phyloP scores from a whole-genome alignment of 2,797 vertebrate genomes.

The Iguana delicatissima region DNA sequence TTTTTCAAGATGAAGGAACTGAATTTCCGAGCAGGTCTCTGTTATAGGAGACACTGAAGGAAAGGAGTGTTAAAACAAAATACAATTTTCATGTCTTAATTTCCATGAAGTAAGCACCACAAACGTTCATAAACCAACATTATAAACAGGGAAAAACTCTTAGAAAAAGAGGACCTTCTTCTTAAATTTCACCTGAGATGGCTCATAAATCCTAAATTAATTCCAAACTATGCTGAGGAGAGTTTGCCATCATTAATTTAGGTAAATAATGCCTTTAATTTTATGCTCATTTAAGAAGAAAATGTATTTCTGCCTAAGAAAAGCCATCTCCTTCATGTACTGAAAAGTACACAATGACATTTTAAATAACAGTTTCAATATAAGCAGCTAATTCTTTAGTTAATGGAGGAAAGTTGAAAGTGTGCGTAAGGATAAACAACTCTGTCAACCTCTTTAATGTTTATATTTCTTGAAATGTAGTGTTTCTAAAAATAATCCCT shows the following conservation, averaged over 20 bases:
- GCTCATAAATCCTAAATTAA: neutral
- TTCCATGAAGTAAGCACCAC: neutral
- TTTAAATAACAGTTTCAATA: conserved; percentile 15
- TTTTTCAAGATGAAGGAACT: neutral
- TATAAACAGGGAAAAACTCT: neutral
- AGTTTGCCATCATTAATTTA: neutral
- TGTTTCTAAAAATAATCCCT: conserved; percentile 35
- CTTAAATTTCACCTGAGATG: neutral
- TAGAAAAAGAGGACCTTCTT: neutral
- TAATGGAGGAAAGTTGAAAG: conserved; percentile 36
- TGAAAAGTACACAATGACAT: neutral
- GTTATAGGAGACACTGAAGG: neutral
- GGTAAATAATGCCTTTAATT: neutral
- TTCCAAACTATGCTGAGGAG: neutral
- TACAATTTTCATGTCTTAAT: neutral
- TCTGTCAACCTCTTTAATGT: conserved; percentile 27
- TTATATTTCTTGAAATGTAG: conserved; percentile 32
- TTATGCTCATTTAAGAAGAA: neutral
- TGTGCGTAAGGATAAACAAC: conserved; percentile 24
- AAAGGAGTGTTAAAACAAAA: neutral
- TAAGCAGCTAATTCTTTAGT: conserved; percentile 22
- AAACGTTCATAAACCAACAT: neutral
- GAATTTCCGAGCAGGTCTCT: neutral
- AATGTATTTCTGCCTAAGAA: neutral
- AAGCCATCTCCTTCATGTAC: neutral